phyloP scores from a whole-genome alignment of 2,888 invertebrate genomes.

The Melanophora roralis region DNA sequence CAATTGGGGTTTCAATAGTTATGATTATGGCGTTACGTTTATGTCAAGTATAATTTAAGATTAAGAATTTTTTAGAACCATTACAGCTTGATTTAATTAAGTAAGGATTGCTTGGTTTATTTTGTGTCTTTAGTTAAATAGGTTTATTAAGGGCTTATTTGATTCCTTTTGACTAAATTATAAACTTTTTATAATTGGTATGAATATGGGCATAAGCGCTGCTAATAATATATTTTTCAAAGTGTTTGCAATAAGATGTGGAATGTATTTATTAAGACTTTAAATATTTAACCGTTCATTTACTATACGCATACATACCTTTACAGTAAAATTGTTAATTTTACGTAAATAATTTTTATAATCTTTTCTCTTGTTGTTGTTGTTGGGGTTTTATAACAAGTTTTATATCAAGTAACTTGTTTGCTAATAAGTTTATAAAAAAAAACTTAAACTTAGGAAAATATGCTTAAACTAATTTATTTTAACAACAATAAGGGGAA shows the following conservation, averaged over 20 bases:
- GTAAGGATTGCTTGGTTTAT: no score
- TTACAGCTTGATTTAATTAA: no score
- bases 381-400: slow-evolving; percentile 5
- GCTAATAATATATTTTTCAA: neutral
- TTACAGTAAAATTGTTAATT: slow-evolving; percentile 21
- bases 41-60: no score
- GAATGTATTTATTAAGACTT: neutral
- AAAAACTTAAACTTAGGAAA: neutral
- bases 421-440: slow-evolving; percentile 40
- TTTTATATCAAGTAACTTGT: slow-evolving; percentile 31
- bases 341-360: slow-evolving; percentile 8
- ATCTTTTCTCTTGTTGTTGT: neutral
- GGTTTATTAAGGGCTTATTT: no score
- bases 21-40: no score
- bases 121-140: no score
- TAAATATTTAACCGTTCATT: neutral
- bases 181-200: no score
- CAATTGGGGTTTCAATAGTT: no score
- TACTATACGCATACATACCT: neutral
- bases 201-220: no score
- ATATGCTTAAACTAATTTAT: neutral
- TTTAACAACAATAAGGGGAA: slow-evolving; percentile 12
- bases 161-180: no score
- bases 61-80: no score
- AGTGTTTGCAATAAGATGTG: neutral